Conservation (phyloP, 2,888 invertebrate species). For the Netelia inedita region DNA sequence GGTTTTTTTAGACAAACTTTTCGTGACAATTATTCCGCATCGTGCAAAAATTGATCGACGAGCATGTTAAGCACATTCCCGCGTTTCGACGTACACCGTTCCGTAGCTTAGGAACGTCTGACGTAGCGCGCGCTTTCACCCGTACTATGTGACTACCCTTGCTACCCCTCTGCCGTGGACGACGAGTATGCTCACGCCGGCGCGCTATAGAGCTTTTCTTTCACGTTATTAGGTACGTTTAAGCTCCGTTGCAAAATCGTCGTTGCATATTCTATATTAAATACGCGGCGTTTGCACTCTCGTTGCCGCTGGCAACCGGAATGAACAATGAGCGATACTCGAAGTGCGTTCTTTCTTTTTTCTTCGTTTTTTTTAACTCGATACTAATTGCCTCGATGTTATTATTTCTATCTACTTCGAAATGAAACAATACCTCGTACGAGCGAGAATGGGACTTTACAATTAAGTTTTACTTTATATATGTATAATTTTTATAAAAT, state of each 20-base stretch:
- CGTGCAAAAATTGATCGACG: conserved; percentile 7
- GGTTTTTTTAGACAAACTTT: background rate
- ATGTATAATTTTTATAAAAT: too few relatives aligned
- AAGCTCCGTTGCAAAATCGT: conserved; percentile 4
- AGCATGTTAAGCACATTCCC: conserved; percentile 15
- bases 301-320: conserved; percentile 40
- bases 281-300: background rate
- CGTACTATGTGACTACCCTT: conserved; percentile 50
- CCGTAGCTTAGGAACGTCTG: conserved; percentile 79
- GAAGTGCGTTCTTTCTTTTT: background rate
- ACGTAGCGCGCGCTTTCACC: conserved; percentile 74
- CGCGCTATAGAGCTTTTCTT: conserved; percentile 29
- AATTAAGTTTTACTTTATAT: too few relatives aligned
- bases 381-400: background rate
- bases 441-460: too few relatives aligned
- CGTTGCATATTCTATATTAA: conserved; percentile 3
- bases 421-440: too few relatives aligned
- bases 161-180: background rate
- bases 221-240: background rate
- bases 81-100: conserved; percentile 73
- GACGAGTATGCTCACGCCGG: conserved; percentile 9
- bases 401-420: background rate
- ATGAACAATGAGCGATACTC: conserved; percentile 30
- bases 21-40: background rate
- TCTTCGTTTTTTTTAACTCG: background rate